Evolutionary conservation across 1,140 invertebrate genomes (phyloP).

Genomic region (Lordiphosa collinella): DNA sequence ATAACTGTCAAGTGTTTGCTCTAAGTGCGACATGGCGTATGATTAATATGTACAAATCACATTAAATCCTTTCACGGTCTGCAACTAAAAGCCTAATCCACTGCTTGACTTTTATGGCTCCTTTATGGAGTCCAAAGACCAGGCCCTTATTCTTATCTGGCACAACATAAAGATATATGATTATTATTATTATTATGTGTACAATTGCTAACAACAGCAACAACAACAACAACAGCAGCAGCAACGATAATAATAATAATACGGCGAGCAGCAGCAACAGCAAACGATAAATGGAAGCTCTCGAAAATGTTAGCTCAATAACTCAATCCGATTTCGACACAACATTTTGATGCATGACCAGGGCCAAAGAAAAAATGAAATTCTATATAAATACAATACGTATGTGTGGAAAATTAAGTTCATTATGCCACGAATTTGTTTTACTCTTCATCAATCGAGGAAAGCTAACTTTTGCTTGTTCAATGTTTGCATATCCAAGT

Average conservation of each 20-base stretch:
- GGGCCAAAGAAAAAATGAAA: slow-evolving; percentile 31
- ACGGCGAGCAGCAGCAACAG: neutral
- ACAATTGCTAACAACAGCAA: slow-evolving; percentile 23
- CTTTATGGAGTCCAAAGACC: slow-evolving; percentile 29
- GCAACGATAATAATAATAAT: slow-evolving; percentile 13
- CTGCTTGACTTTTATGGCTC: slow-evolving; percentile 9
- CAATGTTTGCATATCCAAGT: too few species aligned
- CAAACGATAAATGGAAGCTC: slow-evolving; percentile 13
- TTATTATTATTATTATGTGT: slow-evolving; percentile 63
- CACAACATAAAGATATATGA: slow-evolving; percentile 52
- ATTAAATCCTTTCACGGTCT: slow-evolving; percentile 52
- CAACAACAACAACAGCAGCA: slow-evolving; percentile 26
- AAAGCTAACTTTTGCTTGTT: too few species aligned
- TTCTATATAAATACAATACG: slow-evolving; percentile 3
- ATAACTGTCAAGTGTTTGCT: slow-evolving; percentile 36
- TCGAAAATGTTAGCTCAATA: slow-evolving; percentile 59
- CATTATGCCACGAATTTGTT: too few species aligned
- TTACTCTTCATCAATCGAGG: too few species aligned
- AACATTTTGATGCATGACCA: slow-evolving; percentile 46
- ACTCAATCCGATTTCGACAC: slow-evolving; percentile 67
- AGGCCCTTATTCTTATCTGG: slow-evolving; percentile 19
- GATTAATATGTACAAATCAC: slow-evolving; percentile 68
- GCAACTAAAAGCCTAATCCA: slow-evolving; percentile 20
- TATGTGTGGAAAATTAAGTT: neutral
- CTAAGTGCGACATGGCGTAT: slow-evolving; percentile 57